Base-by-base conservation (phyloP, 2,797 vertebrate species). In the Sardinella longiceps region DNA sequence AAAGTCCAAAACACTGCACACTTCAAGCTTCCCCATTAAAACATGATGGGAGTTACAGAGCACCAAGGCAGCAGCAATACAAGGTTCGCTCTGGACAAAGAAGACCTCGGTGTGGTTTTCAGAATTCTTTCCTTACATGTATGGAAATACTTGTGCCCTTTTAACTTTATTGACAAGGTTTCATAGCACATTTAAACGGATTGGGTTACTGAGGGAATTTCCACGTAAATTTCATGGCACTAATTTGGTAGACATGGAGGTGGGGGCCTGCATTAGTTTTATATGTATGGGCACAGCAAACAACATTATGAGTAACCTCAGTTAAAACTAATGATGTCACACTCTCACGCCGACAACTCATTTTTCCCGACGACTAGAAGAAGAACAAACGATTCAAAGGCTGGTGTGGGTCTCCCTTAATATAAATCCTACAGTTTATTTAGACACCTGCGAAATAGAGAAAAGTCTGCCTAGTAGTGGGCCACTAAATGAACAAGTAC, bases 141-240 rank as follows among this genome's bases (percentile, higher is more conserved):
- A 74, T 87, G 82, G 83, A 86, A 83, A 84, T 33, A 83, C 60
- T 50, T 51, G 5, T 37, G 53, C 45, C 50, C 43, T 80, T 83
- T 80, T 25, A 86, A 18, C n/a, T 87, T 89, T 89, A 84, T 82
- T 56, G 45, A 14, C 33, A 77, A 33, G 81, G 80, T 86, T 89
- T 87, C 60, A 84, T 77, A 37, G 33, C 25, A 48, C 84, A 25
- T 15, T 70, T 83, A 85, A 85, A 82, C 9, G 20, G 23, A 81
- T 39, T 66, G 70, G 23, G 82, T 56, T 82, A 85, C 63, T 11
- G 63, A 80, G 43, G 37, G 53, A 15, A 66, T 82, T 85, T 85
- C 82, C 77, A 74, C 60, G 63, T 30, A 43, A 63, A 43, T 82
- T 81, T 23, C 60, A 81, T 46, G 39, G 83, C 48, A 33, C 70